Percentiles rank a stretch among this genome's conserved stretches.
Conservation (phyloP, 2,113 vertebrate genomes). For the Catagonus wagneri region DNA sequence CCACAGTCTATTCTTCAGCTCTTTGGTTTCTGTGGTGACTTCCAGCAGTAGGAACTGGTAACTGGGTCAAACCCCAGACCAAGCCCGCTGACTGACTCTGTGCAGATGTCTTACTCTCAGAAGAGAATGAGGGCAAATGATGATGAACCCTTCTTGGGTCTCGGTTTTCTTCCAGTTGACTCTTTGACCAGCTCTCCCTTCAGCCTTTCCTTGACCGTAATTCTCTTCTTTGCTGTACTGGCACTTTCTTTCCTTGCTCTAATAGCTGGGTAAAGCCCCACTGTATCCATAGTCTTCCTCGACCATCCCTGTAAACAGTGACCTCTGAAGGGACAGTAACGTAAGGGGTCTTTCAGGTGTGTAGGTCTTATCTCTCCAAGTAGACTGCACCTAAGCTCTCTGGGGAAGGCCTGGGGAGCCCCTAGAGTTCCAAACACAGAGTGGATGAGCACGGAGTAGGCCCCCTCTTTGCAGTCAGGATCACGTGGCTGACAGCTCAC, state of each 20-base stretch:
- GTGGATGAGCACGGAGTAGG: not conserved
- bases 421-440: conserved; percentile 1
- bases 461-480: not conserved
- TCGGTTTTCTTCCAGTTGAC: not conserved
- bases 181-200: not conserved
- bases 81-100: not conserved
- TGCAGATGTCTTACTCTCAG: not conserved
- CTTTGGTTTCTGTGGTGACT: conserved; percentile 24
- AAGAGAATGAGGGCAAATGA: not conserved
- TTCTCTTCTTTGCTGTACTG: not conserved
- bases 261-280: not conserved
- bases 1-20: not conserved
- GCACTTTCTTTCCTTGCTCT: not conserved
- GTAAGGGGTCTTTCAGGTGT: not conserved
- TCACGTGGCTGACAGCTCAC: conserved; percentile 58
- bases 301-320: not conserved
- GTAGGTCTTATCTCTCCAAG: not conserved
- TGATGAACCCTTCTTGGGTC: not conserved
- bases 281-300: not conserved
- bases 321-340: not conserved
- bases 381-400: not conserved
- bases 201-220: not conserved
- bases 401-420: not conserved
- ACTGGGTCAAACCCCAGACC: not conserved
- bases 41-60: not conserved